These are phyloP conservation scores for Pristionchus japonicus DNA, from an alignment of 2,888 invertebrate species.

Conservation along the genomic window DNA sequence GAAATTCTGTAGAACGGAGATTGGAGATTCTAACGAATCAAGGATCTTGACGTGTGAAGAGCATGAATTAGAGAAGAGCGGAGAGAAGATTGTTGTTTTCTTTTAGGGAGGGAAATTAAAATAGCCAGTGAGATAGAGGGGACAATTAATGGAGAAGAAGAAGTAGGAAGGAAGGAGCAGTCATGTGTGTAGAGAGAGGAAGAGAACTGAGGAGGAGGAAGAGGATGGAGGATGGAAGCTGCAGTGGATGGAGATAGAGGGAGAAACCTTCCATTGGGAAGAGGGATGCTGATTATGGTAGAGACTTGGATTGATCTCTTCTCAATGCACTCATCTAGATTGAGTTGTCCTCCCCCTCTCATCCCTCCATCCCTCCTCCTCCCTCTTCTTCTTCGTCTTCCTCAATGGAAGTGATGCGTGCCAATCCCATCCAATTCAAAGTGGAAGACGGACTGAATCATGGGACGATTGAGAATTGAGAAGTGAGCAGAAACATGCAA, in stretches of 20 bases:
- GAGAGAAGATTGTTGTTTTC: neutral
- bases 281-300: neutral
- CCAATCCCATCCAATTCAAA: conserved; percentile 27
- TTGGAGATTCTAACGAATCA: neutral
- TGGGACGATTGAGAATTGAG: conserved; percentile 18
- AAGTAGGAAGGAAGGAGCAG: neutral
- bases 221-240: neutral
- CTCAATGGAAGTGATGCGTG: neutral
- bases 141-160: conserved; percentile 26
- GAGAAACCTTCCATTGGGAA: too few relatives aligned
- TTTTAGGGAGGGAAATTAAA: neutral
- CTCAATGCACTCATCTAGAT: neutral
- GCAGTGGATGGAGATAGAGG: neutral
- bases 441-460: conserved; percentile 7
- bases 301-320: neutral
- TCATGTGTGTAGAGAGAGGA: neutral
- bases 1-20: neutral
- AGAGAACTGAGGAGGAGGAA: neutral
- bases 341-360: neutral
- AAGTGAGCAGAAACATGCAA: conserved; percentile 30
- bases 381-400: neutral
- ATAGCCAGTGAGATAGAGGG: neutral
- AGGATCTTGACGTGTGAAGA: neutral
- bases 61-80: neutral
- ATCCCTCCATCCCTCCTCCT: neutral